phyloP scores from a whole-genome alignment of 2,797 vertebrate genomes.

The Hoplostethus mediterraneus region DNA sequence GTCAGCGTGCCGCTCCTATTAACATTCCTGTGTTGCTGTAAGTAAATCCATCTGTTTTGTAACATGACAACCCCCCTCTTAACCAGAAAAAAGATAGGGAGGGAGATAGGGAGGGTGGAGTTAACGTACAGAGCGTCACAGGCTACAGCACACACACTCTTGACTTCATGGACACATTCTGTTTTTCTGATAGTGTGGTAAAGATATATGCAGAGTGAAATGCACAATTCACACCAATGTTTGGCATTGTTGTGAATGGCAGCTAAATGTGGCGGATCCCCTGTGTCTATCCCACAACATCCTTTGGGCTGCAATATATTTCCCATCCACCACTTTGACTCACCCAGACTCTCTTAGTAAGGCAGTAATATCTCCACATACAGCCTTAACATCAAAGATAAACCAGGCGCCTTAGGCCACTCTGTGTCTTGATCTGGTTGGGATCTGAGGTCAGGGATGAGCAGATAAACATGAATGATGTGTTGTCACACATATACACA shows the following conservation, averaged over 20 bases:
- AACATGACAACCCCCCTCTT: slow-evolving; percentile 19
- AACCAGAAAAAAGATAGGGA: slow-evolving; percentile 12
- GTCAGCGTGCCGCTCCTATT: background rate
- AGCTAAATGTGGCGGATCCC: background rate
- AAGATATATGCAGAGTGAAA: background rate
- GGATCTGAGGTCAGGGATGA: background rate
- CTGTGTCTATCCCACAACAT: too few relatives aligned
- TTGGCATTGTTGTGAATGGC: background rate
- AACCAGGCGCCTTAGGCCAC: too few relatives aligned
- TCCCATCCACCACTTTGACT: too few relatives aligned
- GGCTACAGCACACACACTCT: background rate
- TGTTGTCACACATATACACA: too few relatives aligned
- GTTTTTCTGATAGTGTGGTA: slow-evolving; percentile 6
- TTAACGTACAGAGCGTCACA: slow-evolving; percentile 35
- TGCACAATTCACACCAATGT: too few relatives aligned
- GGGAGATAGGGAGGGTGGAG: slow-evolving; percentile 75
- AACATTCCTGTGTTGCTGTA: slow-evolving; percentile 41
- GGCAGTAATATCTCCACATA: too few relatives aligned
- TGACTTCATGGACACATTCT: background rate
- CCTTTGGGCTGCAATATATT: too few relatives aligned
- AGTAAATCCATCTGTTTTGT: slow-evolving; percentile 45
- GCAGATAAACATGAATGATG: background rate
- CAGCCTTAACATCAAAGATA: too few relatives aligned
- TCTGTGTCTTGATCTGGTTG: background rate
- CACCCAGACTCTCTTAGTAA: too few relatives aligned